Percentiles rank a stretch among this genome's conserved stretches.
These are phyloP conservation scores for Diachasmimorpha longicaudata DNA, from an alignment of 1,140 invertebrate genomes.

Conservation along the genomic window DNA sequence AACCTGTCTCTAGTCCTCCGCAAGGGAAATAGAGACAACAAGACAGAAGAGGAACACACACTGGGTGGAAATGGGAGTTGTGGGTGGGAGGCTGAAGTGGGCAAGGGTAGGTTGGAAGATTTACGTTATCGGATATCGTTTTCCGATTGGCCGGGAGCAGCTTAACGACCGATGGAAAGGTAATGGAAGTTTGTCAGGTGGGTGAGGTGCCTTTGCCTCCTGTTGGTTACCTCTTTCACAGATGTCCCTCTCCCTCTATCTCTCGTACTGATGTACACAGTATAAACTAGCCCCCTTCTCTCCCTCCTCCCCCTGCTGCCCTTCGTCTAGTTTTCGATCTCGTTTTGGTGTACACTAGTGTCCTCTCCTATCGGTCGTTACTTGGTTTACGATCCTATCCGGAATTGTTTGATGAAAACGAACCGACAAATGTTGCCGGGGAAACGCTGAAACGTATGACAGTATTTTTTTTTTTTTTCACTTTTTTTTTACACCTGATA, in stretches of 20 bases:
- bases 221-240: conserved; percentile 9
- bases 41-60: neutral
- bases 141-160: conserved; percentile 45
- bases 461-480: neutral
- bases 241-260: neutral
- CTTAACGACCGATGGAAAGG: conserved; percentile 41
- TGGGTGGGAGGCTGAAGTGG: neutral
- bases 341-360: conserved; percentile 7
- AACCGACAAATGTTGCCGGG: neutral
- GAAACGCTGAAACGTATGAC: neutral
- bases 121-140: conserved; percentile 54
- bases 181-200: conserved; percentile 46
- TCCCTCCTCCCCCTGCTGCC: neutral
- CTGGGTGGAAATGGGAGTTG: too few relatives aligned
- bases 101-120: conserved; percentile 32
- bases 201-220: conserved; percentile 18
- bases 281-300: neutral
- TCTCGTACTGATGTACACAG: neutral
- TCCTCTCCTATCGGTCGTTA: conserved; percentile 20
- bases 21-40: neutral
- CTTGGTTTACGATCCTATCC: conserved; percentile 35
- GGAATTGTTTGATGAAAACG: conserved; percentile 22
- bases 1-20: neutral
- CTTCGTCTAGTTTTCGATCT: conserved; percentile 25
- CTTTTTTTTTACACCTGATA: neutral